These are phyloP conservation scores for human (Homo sapiens) DNA, from an alignment of 2,113 vertebrate genomes.

Conservation along the genomic window DNA sequence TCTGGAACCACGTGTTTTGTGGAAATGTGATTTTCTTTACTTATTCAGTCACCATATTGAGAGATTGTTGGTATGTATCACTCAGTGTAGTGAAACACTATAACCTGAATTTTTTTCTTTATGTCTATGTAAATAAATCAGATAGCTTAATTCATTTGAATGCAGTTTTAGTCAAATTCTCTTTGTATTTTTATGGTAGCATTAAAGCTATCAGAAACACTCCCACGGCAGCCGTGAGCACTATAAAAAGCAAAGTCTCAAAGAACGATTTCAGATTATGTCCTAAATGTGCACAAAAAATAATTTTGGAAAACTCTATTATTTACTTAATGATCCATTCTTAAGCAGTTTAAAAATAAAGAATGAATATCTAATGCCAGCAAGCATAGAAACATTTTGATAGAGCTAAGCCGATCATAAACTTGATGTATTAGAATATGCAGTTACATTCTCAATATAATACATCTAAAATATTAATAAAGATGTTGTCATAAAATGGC, in stretches of 20 bases:
- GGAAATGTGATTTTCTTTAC: not conserved
- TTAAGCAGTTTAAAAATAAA: slow-evolving; percentile 41
- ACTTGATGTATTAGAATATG: slow-evolving; percentile 34
- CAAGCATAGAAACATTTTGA: slow-evolving; percentile 50
- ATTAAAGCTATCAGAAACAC: slow-evolving; percentile 26
- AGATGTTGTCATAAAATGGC: slow-evolving; percentile 19
- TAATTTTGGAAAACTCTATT: slow-evolving; percentile 51
- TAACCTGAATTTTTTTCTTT: slow-evolving; percentile 21
- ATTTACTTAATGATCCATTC: slow-evolving; percentile 68
- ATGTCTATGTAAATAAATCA: not conserved
- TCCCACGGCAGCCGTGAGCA: not conserved
- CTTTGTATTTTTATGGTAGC: slow-evolving; percentile 35
- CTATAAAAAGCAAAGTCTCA: slow-evolving; percentile 37
- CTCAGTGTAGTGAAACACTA: not conserved
- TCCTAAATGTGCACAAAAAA: slow-evolving; percentile 44
- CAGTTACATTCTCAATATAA: slow-evolving; percentile 32
- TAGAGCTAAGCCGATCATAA: slow-evolving; percentile 45
- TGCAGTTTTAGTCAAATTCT: slow-evolving; percentile 5
- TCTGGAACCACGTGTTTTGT: not conserved
- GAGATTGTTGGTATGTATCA: not conserved
- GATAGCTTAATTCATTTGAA: not conserved
- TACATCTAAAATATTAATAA: slow-evolving; percentile 64
- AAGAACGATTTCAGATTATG: slow-evolving; percentile 53
- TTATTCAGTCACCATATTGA: not conserved
- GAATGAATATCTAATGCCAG: slow-evolving; percentile 6